Evolutionary conservation across 2,113 vertebrate species (phyloP), one percentile per base, ranked within the genome.

Genomic region (Mastomys coucha): DNA sequence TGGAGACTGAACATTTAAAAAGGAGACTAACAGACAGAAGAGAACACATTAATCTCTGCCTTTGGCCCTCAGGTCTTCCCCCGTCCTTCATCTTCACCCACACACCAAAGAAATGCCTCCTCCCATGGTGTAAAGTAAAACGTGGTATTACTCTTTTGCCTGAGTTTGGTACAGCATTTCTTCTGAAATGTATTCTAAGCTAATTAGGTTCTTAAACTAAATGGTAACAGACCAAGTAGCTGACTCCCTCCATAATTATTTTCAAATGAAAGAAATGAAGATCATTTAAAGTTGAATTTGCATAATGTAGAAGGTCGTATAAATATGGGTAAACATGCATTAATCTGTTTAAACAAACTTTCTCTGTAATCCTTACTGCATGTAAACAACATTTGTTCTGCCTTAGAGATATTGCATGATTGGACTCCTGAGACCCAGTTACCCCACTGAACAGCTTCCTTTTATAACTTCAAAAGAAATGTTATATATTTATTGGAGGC

Each of bases 351-450:
- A 98, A 99, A 97, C 98, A 98, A 95, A 97, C 97, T 98, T 98
- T 98, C 98, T 94, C 96, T 96, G 95, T 98, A 99, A 98, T 98
- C 98, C 96, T 98, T 96, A 96, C 96, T 69, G 88, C 98, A 98
- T 98, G 97, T 98, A 99, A 99, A 98, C 98, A 99, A 98, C 98
- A 98, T 98, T 99, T 98, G 98, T 98, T 98, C 98, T 98, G 98
- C 98, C 97, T 98, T 98, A 96, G 98, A 98, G 98, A 99, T 96
- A 98, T 49, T 97, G 93, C 95, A 95, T 97, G 98, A 98, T 98
- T 98, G 98, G 98, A 93, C 98, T 98, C 98, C 72, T 0, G 98
- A 99, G 98, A 98, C 97, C 86, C 97, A 85, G 97, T 98, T 98
- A 98, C 98, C 98, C 97, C 97, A 97, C 96, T 97, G 88, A 98